Evolutionary conservation across 2,888 invertebrate species (phyloP), one percentile per base, ranked within the genome.

Genomic region (Amphipoea oculea): DNA sequence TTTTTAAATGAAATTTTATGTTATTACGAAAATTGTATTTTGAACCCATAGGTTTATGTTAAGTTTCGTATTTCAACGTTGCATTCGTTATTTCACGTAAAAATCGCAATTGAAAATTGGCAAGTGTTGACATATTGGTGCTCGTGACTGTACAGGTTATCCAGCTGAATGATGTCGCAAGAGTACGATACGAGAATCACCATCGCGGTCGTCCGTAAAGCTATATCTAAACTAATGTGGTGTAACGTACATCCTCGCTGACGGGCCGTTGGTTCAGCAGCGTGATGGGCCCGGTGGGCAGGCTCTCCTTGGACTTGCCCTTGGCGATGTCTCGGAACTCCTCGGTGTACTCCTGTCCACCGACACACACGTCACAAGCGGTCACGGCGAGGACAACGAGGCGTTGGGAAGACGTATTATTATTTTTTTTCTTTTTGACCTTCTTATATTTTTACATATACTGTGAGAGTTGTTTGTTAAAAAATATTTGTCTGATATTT

Each of bases 261-360:
- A 99, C 99, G 88, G 99, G 98, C 92, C 99, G 98, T 96, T 99
- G 99, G 97, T 99, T 99, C 97, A 99, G 99, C 95, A 99, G 98
- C 92, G 99, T 99, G 97, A 99, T 99, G 96, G 98, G 98, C 90
- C 99, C 99, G 92, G 99, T 98, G 91, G 99, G 99, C 91, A 99
- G 98, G 92, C 99, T 98, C 97, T 99, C 99, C 98, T 99, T 99
- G 92, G 98, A 98, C 97, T 99, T 99, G 94, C 99, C 99, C 97
- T 99, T 99, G 95, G 99, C 98, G 97, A 99, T 99, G 97, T 99
- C 99, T 94, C 99, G 98, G 97, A 99, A 99, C 97, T 99, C 99
- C 97, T 99, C 99, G 91, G 99, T 99, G 97, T 99, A 99, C 97
- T 99, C 99, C 99, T 99, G 98, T 81, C 84, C 91, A 91, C 91